phyloP scores from a whole-genome alignment of 2,113 vertebrate species.

The Leptobrachium ailaonicum region DNA sequence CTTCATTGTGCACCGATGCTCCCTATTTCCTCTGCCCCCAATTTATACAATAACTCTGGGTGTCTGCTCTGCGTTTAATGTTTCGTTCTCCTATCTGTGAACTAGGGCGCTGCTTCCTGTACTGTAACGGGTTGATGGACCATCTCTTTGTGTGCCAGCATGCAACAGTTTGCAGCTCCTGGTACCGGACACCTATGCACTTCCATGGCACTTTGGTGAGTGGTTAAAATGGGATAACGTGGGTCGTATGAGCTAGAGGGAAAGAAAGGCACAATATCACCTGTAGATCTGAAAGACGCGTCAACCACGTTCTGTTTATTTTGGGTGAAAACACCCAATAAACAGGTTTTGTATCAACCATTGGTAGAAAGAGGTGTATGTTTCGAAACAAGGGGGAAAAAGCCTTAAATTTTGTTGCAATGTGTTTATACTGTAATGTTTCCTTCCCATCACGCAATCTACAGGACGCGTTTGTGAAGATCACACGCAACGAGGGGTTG shows the following conservation, averaged over 20 bases:
- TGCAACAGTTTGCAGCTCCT: conserved; percentile 73
- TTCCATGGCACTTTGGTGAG: conserved; percentile 90
- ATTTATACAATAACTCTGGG: too few relatives aligned
- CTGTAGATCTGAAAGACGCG: too few relatives aligned
- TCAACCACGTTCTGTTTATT: too few relatives aligned
- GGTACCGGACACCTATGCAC: conserved; percentile 82
- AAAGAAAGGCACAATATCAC: not conserved
- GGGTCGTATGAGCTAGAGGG: not conserved
- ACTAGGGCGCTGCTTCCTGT: conserved; percentile 91
- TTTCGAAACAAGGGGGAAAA: too few relatives aligned
- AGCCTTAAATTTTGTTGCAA: too few relatives aligned
- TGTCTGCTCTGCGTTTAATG: too few relatives aligned
- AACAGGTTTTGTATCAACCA: too few relatives aligned
- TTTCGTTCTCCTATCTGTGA: not conserved
- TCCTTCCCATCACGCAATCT: accelerated
- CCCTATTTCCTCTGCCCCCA: too few relatives aligned
- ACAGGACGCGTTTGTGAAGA: conserved; percentile 96
- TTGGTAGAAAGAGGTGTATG: too few relatives aligned
- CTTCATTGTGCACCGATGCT: too few relatives aligned
- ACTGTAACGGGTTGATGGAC: conserved; percentile 92
- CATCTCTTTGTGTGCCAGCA: conserved; percentile 91
- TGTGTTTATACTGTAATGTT: not conserved
- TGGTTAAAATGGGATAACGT: not conserved
- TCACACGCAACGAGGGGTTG: conserved; percentile 84
- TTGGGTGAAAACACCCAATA: too few relatives aligned